These are phyloP conservation scores for Neodiprion lecontei DNA, from an alignment of 1,140 invertebrate species.

Conservation along the genomic window DNA sequence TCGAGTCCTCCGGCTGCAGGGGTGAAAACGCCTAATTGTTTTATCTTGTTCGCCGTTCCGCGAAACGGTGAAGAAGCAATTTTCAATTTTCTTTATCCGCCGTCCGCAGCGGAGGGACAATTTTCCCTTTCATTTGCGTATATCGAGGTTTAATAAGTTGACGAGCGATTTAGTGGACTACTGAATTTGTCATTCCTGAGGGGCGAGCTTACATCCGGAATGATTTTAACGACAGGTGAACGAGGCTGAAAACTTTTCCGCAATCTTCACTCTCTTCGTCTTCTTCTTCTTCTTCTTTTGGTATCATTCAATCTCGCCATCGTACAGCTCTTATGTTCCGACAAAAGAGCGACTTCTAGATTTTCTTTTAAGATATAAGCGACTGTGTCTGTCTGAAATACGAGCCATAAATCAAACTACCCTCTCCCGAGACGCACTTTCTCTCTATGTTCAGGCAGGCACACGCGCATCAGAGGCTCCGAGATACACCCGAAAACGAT, in stretches of 20 bases:
- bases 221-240: too few relatives aligned
- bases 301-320: neutral
- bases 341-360: neutral
- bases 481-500: too few relatives aligned
- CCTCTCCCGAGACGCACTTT: neutral
- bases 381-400: conserved; percentile 1
- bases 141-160: too few relatives aligned
- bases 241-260: too few relatives aligned
- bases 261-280: neutral
- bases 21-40: conserved; percentile 1
- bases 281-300: neutral
- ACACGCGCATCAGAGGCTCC: too few relatives aligned
- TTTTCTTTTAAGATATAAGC: neutral
- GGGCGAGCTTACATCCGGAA: too few relatives aligned
- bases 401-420: conserved; percentile 5
- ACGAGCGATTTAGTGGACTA: too few relatives aligned
- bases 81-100: neutral
- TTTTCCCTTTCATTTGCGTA: too few relatives aligned
- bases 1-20: neutral
- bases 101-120: too few relatives aligned
- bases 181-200: too few relatives aligned
- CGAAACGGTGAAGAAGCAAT: conserved; percentile 4
- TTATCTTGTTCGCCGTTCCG: neutral
- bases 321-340: neutral
- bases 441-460: too few relatives aligned